A percentile compares a stretch with the other conserved stretches of the same genome.
Evolutionary conservation across 64 coral and sea anemone species (phyloP).

Genomic region (Montipora capricornis): DNA sequence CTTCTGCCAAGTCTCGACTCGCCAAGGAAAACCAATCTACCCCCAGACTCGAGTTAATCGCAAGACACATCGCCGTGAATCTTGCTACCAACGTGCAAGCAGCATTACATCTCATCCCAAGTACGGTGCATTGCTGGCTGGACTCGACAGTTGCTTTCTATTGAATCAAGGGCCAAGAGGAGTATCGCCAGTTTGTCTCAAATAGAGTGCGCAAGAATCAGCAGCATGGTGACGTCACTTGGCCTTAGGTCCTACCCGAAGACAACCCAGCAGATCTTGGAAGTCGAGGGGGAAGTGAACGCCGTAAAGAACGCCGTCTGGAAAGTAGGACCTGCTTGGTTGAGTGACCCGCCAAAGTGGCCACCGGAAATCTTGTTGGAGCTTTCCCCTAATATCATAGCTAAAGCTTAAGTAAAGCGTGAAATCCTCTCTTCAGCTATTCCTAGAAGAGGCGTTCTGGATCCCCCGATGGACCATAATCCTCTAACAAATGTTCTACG

Average conservation of each 20-base stretch:
- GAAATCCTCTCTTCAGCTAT: too few species aligned
- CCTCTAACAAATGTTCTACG: too few species aligned
- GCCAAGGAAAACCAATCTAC: not conserved
- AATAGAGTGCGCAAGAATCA: constrained; percentile 25
- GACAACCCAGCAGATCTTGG: constrained; percentile 12
- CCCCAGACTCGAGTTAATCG: not conserved
- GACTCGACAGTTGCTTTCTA: constrained; percentile 15
- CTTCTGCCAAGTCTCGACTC: too few species aligned
- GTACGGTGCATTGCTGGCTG: constrained; percentile 31
- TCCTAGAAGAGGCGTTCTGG: too few species aligned
- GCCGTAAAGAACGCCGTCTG: not conserved
- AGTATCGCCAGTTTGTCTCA: not conserved
- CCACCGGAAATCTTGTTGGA: not conserved
- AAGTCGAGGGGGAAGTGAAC: not conserved
- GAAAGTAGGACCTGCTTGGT: not conserved
- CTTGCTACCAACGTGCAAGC: constrained; percentile 4
- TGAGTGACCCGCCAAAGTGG: not conserved
- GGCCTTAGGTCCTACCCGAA: not conserved
- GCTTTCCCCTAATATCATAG: too few species aligned
- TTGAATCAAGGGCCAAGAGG: constrained; percentile 5
- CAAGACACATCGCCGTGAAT: constrained; percentile 7
- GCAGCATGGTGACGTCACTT: not conserved
- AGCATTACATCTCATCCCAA: not conserved
- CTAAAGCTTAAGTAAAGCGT: too few species aligned
- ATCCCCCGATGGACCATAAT: too few species aligned